Evolutionary conservation across 1,140 invertebrate genomes (phyloP).

Genomic region (Drosophila subpulchrella): DNA sequence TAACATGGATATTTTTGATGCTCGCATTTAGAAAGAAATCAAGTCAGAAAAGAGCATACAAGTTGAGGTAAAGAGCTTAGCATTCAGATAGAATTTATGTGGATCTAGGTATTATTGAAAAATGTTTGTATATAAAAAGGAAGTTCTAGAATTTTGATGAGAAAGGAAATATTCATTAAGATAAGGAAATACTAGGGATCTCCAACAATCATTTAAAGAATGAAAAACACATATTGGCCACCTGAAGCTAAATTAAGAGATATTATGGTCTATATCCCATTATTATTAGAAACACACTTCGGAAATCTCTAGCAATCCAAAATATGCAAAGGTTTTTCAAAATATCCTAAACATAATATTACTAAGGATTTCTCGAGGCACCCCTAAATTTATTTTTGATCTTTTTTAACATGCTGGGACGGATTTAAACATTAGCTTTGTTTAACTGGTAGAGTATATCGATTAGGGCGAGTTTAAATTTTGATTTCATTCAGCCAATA

Average conservation of each 20-base stretch:
- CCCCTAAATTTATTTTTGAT: background rate
- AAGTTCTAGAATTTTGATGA: background rate
- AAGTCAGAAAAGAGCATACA: conserved; percentile 5
- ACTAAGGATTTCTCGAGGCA: background rate
- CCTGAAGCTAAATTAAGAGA: too few relatives aligned
- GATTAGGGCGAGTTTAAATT: conserved; percentile 13
- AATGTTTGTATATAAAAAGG: background rate
- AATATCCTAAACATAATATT: background rate
- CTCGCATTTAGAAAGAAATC: conserved; percentile 6
- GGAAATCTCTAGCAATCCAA: too few relatives aligned
- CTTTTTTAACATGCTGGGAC: conserved; percentile 46
- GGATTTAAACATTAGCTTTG: conserved; percentile 16
- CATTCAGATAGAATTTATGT: conserved; percentile 1
- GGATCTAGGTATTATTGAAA: background rate
- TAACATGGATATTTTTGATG: conserved; percentile 17
- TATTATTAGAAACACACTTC: too few relatives aligned
- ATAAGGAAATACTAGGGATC: background rate
- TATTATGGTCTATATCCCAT: too few relatives aligned
- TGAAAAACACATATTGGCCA: too few relatives aligned
- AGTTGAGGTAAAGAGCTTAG: conserved; percentile 1
- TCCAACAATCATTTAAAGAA: too few relatives aligned
- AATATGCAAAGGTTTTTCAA: background rate
- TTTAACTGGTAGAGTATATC: conserved; percentile 22
- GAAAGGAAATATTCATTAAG: background rate
- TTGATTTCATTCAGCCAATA: conserved; percentile 54